Evolutionary conservation across 1,140 invertebrate genomes (phyloP).

Genomic region (Adelges cooleyi): DNA sequence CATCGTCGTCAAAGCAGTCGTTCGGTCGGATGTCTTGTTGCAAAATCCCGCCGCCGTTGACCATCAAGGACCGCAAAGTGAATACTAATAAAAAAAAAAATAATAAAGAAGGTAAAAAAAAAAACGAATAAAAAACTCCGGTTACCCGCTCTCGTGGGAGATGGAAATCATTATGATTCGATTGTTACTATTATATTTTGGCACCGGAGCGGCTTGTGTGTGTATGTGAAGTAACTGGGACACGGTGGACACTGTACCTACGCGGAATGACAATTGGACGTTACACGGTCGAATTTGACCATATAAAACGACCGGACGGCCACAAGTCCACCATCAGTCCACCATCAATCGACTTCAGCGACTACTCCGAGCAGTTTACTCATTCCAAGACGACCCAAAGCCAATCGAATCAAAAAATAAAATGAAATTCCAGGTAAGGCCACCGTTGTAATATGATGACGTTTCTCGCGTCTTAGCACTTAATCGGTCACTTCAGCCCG

Average conservation of each 20-base stretch:
- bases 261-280: conserved; percentile 16
- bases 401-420: too few species aligned
- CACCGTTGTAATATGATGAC: too few species aligned
- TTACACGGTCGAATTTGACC: conserved; percentile 8
- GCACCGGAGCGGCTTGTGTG: conserved; percentile 18
- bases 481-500: too few species aligned
- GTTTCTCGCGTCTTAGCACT: too few species aligned
- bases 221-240: conserved; percentile 20
- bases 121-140: not conserved
- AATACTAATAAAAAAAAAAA: not conserved
- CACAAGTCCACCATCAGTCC: not conserved
- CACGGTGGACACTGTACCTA: conserved; percentile 11
- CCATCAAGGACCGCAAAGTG: not conserved
- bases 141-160: not conserved
- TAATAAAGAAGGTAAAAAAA: not conserved
- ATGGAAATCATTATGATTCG: conserved; percentile 18
- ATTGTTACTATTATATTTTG: conserved; percentile 18
- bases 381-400: not conserved
- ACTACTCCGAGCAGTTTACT: not conserved
- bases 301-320: conserved; percentile 9
- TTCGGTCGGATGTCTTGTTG: not conserved
- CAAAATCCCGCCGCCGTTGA: not conserved
- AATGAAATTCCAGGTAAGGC: too few species aligned
- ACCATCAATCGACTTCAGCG: not conserved
- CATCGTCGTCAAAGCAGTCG: not conserved